Evolutionary conservation across 2,113 vertebrate genomes (phyloP).

Genomic region (Physeter macrocephalus): DNA sequence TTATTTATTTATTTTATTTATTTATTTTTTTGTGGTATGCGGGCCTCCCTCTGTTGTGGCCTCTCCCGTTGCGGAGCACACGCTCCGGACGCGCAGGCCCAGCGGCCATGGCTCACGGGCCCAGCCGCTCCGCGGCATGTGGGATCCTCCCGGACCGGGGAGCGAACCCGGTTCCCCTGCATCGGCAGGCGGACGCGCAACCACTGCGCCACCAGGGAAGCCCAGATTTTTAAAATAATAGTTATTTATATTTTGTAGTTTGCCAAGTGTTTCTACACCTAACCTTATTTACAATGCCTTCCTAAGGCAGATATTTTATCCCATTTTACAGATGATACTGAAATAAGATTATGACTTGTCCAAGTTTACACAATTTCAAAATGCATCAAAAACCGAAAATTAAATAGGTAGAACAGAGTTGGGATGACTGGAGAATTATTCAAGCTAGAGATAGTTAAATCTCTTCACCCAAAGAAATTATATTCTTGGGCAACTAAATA

Average conservation of each 20-base stretch:
- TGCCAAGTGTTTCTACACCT: background rate
- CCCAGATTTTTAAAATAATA: background rate
- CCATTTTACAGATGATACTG: background rate
- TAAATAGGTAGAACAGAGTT: background rate
- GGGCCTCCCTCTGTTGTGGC: too few relatives aligned
- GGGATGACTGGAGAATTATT: background rate
- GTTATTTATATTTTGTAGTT: background rate
- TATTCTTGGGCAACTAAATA: background rate
- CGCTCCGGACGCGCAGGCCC: too few relatives aligned
- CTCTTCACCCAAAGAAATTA: background rate
- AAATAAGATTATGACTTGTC: background rate
- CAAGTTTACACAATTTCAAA: background rate
- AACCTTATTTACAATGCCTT: background rate
- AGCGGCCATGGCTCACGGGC: too few relatives aligned
- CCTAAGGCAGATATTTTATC: background rate
- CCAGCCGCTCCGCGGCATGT: too few relatives aligned
- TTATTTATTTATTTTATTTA: too few relatives aligned
- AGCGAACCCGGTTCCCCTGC: too few relatives aligned
- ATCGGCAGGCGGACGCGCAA: too few relatives aligned
- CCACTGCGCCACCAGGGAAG: too few relatives aligned
- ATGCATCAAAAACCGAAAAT: slow-evolving; percentile 1
- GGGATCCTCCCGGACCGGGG: too few relatives aligned
- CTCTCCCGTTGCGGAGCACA: too few relatives aligned
- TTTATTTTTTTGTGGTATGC: too few relatives aligned
- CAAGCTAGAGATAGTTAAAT: background rate